Percentiles rank a stretch among this genome's conserved stretches.
phyloP scores from a whole-genome alignment of 2,797 vertebrate genomes.

The Parambassis ranga region DNA sequence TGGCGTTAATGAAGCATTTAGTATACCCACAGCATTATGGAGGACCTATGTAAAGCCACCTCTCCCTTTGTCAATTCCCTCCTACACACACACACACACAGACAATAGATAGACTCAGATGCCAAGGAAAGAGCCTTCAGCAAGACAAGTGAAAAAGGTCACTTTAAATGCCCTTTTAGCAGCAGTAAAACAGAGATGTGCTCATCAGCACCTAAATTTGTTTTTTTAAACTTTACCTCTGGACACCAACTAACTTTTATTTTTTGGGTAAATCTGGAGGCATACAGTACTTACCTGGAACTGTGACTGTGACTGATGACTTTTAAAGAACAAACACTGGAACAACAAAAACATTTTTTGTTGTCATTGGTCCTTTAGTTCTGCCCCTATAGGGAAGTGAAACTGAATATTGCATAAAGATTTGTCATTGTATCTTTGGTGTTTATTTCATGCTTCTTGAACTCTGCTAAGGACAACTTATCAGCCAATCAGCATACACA shows the following conservation, averaged over 20 bases:
- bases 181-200: not conserved
- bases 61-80: conserved; percentile 56
- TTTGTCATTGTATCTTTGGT: no score
- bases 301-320: no score
- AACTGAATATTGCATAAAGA: no score
- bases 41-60: conserved; percentile 73
- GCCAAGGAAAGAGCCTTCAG: conserved; percentile 11
- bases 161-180: conserved; percentile 1
- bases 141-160: conserved; percentile 14
- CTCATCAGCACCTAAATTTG: not conserved
- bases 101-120: conserved; percentile 10
- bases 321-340: no score
- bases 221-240: not conserved
- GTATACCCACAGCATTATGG: conserved; percentile 75
- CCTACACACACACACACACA: conserved; percentile 19
- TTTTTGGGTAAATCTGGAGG: not conserved
- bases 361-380: no score
- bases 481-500: no score
- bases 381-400: no score
- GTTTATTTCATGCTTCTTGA: no score
- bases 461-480: no score
- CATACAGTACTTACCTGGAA: no score
- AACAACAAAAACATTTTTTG: no score
- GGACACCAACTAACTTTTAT: not conserved
- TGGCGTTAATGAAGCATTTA: conserved; percentile 81